phyloP scores from a whole-genome alignment of 1,140 invertebrate genomes.

The Lepidurus apus region DNA sequence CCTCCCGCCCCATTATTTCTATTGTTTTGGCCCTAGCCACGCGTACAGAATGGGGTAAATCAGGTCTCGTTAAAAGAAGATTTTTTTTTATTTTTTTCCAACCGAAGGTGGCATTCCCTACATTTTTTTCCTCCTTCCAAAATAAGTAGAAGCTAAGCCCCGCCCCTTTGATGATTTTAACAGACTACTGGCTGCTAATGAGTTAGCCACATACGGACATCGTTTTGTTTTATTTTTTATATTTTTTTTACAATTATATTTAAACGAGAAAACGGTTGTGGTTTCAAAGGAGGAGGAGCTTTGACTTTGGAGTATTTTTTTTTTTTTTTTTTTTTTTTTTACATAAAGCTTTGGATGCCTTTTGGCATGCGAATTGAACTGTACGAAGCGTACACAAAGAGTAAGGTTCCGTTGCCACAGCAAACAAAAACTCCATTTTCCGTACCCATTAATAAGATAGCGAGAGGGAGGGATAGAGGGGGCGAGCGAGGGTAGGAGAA shows the following conservation, averaged over 20 bases:
- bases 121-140: neutral
- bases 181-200: neutral
- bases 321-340: neutral
- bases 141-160: neutral
- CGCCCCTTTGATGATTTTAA: neutral
- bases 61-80: neutral
- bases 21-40: neutral
- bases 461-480: neutral
- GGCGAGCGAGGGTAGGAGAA: neutral
- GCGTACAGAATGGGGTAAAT: neutral
- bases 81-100: too few species aligned
- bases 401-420: neutral
- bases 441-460: conserved; percentile 10
- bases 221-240: neutral
- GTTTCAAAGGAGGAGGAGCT: neutral
- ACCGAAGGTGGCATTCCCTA: too few species aligned
- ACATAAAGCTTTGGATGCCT: neutral
- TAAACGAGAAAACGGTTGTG: too few species aligned
- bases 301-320: neutral
- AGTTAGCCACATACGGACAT: neutral
- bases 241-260: too few species aligned
- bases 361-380: neutral
- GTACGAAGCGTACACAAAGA: neutral
- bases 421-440: neutral
- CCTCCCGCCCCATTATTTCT: neutral